Base-by-base conservation (phyloP, 2,113 vertebrate genomes). In the Macrotus californicus region DNA sequence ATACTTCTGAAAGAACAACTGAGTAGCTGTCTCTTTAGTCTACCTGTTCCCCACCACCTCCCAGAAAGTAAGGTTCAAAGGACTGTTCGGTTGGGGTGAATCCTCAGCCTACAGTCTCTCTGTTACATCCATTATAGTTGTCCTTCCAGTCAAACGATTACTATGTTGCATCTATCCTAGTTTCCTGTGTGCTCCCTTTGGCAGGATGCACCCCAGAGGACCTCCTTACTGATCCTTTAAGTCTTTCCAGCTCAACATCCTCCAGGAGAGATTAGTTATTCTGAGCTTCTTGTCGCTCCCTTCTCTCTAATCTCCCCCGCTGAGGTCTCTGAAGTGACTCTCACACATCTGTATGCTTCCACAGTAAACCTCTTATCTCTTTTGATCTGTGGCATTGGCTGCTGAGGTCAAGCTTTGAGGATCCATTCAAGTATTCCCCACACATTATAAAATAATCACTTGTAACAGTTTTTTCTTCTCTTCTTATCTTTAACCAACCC, bases 331-430 rank as follows among this genome's bases (percentile, higher is more conserved):
- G 39, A 77, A 82, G 61, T 77, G 50, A 39, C 18, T 48, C 18
- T 85, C 66, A 76, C 64, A 75, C 12, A 91, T 81, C 50, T 61
- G 10, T 72, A 22, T 52, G 7, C 66, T 91, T 93, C n/a, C 34
- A 43, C 24, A 7, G 34, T 41, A 85, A 96, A 85, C 6, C 12
- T 88, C 82, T 88, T 91, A 59, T 54, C 24, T 93, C 67, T 85
- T 93, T 93, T 96, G 76, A 91, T 93, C 77, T 72, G 36, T 48
- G 66, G 52, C 82, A 59, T 92, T 76, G 50, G 43, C 75, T 64
- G 56, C 36, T 90, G 24, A 64, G 39, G 64, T 86, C 48, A 82
- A 50, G 34, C 48, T 95, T 90, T 76, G 69, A 64, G 48, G 64
- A 76, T 89, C 29, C 36, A 87, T 48, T 92, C 41, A 75, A 12